These are phyloP conservation scores for Polyploca ridens DNA, from an alignment of 2,888 invertebrate species.

Conservation along the genomic window DNA sequence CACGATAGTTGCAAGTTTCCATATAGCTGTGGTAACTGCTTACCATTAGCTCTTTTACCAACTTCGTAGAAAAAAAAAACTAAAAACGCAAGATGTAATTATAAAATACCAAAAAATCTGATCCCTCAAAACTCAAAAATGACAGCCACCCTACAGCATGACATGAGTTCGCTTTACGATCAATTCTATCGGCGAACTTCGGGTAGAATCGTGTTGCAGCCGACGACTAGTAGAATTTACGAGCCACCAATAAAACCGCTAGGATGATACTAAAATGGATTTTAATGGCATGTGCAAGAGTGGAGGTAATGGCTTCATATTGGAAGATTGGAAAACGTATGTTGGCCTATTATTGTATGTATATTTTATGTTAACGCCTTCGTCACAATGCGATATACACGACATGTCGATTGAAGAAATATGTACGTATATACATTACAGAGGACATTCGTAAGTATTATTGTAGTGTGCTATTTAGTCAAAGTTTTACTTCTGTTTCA, in stretches of 20 bases:
- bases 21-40: too few relatives aligned
- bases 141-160: slow-evolving; percentile 27
- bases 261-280: slow-evolving; percentile 65
- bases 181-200: slow-evolving; percentile 58
- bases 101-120: neutral
- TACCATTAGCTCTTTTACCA: too few relatives aligned
- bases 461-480: too few relatives aligned
- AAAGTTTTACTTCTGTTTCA: too few relatives aligned
- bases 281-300: slow-evolving; percentile 58
- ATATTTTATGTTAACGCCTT: neutral
- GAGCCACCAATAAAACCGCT: slow-evolving; percentile 57
- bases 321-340: slow-evolving; percentile 15
- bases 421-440: too few relatives aligned
- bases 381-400: neutral
- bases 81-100: too few relatives aligned
- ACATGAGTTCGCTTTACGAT: slow-evolving; percentile 54
- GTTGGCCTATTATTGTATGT: neutral
- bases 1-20: too few relatives aligned
- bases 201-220: slow-evolving; percentile 45
- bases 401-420: too few relatives aligned
- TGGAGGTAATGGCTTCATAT: slow-evolving; percentile 47
- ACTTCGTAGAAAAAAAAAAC: too few relatives aligned
- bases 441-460: too few relatives aligned
- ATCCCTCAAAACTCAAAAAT: slow-evolving; percentile 12
- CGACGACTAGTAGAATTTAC: slow-evolving; percentile 48